phyloP scores from a whole-genome alignment of 2,113 vertebrate genomes.

The Pluvianellus socialis region DNA sequence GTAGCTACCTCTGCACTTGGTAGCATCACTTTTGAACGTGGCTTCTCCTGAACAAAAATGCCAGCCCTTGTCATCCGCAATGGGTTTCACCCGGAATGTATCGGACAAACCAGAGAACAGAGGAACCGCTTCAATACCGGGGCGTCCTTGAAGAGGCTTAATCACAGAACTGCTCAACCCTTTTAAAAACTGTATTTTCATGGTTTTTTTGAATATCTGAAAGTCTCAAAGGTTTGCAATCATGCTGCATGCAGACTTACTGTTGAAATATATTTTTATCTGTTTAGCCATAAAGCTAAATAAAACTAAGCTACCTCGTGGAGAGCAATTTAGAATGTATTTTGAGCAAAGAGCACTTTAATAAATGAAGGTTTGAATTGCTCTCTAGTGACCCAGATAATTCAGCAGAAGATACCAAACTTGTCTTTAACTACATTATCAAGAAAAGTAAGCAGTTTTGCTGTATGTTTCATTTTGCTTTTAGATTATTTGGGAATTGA shows the following conservation, averaged over 20 bases:
- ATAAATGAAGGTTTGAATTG: slow-evolving; percentile 11
- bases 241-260: not conserved
- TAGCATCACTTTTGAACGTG: not conserved
- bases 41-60: not conserved
- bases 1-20: not conserved
- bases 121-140: fast-evolving
- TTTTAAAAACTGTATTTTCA: not conserved
- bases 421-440: not conserved
- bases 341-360: slow-evolving; percentile 30
- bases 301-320: not conserved
- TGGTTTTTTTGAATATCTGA: not conserved
- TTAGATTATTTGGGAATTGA: not conserved
- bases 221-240: not conserved
- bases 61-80: not conserved
- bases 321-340: not conserved
- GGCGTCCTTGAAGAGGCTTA: not conserved
- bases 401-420: not conserved
- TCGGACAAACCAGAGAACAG: not conserved
- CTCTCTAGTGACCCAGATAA: slow-evolving; percentile 20
- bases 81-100: not conserved
- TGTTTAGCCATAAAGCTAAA: slow-evolving; percentile 18
- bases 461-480: not conserved
- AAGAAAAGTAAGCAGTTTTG: not conserved
- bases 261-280: not conserved
- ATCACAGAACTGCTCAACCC: not conserved